Evolutionary conservation across 2,113 vertebrate genomes (phyloP).

Genomic region (Ophiodon elongatus): DNA sequence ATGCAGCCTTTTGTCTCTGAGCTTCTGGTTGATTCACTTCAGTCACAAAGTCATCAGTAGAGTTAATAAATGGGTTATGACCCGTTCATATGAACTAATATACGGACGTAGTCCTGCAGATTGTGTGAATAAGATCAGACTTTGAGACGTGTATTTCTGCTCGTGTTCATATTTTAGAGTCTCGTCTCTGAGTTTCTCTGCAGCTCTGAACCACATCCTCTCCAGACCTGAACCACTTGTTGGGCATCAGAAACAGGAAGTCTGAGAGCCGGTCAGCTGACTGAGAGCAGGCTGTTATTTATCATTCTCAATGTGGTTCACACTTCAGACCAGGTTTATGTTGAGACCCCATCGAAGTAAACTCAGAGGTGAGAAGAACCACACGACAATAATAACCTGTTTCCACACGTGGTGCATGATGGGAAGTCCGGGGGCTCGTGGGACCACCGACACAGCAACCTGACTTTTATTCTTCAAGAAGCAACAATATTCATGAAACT

Average conservation of each 20-base stretch:
- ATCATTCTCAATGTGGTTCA: neutral
- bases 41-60: too few species aligned
- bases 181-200: constrained; percentile 5
- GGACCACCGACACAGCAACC: neutral
- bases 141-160: neutral
- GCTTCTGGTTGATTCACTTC: too few species aligned
- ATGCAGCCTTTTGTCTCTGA: too few species aligned
- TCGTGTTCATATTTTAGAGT: neutral
- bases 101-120: too few species aligned
- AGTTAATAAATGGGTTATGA: too few species aligned
- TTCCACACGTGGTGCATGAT: neutral
- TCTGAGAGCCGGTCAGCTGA: constrained; percentile 2
- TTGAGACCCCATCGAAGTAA: too few species aligned
- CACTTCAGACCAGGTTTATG: neutral
- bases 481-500: too few species aligned
- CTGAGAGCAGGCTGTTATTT: neutral
- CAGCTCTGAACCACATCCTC: constrained; percentile 44
- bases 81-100: too few species aligned
- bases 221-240: neutral
- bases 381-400: neutral
- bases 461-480: too few species aligned
- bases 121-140: neutral
- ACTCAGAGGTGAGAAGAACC: neutral
- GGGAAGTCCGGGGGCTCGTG: neutral
- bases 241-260: constrained; percentile 29